Evolutionary conservation across 2,888 invertebrate genomes (phyloP), one percentile per base, ranked within the genome.

Genomic region (Rhimphoctona megacephalus): DNA sequence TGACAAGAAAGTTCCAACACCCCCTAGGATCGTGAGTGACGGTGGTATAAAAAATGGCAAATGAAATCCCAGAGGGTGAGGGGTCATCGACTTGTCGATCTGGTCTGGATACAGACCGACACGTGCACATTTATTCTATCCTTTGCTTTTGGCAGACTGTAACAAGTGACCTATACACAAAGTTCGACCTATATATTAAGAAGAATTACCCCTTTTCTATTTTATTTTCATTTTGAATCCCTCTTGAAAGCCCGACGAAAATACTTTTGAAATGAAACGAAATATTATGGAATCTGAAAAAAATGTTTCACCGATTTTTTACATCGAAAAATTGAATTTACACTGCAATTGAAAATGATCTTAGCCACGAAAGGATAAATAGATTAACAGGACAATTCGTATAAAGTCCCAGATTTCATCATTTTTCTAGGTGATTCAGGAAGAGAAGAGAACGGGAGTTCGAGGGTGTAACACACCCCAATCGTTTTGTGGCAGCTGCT

Each of bases 401-500:
- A 74, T 39, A 49, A 22, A 70, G 57, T 57, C 11, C 22, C 43
- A 25, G 49, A 46, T 43, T 66, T 82, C n/a, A 30, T 52, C 22
- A 39, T 52, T 82, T 39, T 79, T 82, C 36, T 25, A 81, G 77
- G n/a, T 78, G 49, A 33, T 39, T 46, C 66, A 72, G 52, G 57
- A 81, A 67, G 52, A n/a, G 61, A 36, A 52, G 67, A 33, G 57
- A 33, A 49, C 17, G 36, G n/a, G 67, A 25, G 66, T 57, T 11
- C 25, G 54, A 30, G 2, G 19, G 14, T n/a, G 49, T n/a, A 87
- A 69, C 69, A 76, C 79, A 49, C 72, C 49, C 54, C 54, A 81
- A 74, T 81, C 64, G 64, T 86, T 78, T 73, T 73, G 69, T 76
- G 87, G 54, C 79, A 69, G 54, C 54, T 79, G 43, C 86, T 85